Base-by-base conservation (phyloP, 2,797 vertebrate species). In the Craterocephalus amniculus region DNA sequence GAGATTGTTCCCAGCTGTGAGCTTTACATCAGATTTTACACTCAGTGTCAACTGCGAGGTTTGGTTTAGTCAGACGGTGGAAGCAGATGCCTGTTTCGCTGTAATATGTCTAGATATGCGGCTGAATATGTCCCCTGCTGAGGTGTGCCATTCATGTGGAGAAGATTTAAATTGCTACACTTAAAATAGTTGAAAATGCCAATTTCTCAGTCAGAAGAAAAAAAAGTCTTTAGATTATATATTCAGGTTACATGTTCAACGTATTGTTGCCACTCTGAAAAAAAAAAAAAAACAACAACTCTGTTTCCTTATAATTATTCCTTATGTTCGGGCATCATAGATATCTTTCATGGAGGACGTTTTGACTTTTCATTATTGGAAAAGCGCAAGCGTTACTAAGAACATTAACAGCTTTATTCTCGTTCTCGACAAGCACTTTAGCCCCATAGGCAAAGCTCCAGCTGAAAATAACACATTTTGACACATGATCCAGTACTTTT, bases 351-450 rank as follows among this genome's bases (percentile, higher is more conserved):
- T n/a, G 1, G 26, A 2, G 18, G 49, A 56, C 0, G 49, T 49
- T 24, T 48, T 2, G 40, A 35, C 38, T 62, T 63, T 38, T 74
- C 27, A 26, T 27, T 43, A 31, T 27, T 26, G 7, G 13, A 45
- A 34, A 59, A 63, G 9, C 22, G 22, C 31, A 64, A 14, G 22
- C 73, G 31, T 63, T 57, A 24, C 29, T 52, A 52, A 51, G 58
- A 60, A 43, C 27, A 71, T 61, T 58, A 32, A 10, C 63, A 67
- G 51, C 13, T 27, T 27, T 43, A 18, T 45, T 40, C 52, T 31
- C 26, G 8, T 13, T 55, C 16, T 34, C 36, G 11, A 11, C 29
- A 45, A 40, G 34, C 57, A 51, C 45, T 40, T 20, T 31, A 52
- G 32, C 14, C 29, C 40, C 32, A 34, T 38, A 27, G 26, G 58